A percentile compares a stretch with the other conserved stretches of the same genome.
phyloP scores from a whole-genome alignment of 2,888 invertebrate genomes.

The Odontomyia ornata region DNA sequence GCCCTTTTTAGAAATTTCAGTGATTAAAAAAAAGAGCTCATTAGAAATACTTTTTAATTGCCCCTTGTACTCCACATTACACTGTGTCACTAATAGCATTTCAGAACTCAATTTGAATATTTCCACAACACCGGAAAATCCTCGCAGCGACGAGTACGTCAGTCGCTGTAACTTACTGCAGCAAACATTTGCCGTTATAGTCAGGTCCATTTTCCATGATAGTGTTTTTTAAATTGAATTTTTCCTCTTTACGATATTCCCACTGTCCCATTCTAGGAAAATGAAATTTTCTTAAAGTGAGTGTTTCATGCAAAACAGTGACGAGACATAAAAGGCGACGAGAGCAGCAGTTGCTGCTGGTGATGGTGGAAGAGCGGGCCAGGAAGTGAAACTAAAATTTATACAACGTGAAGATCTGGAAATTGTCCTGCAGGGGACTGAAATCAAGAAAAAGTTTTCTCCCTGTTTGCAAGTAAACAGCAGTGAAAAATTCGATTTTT shows the following conservation, averaged over 20 bases:
- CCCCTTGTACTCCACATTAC: background rate
- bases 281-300: conserved; percentile 14
- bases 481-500: background rate
- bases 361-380: background rate
- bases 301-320: background rate
- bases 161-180: background rate
- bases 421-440: background rate
- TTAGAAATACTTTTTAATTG: conserved; percentile 20
- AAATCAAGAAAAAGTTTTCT: conserved; percentile 18
- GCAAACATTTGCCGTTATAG: background rate
- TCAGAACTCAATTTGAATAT: background rate
- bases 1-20: background rate
- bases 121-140: background rate
- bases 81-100: background rate
- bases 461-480: background rate
- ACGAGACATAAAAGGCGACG: background rate
- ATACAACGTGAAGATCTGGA: background rate
- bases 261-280: background rate
- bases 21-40: background rate
- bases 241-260: background rate
- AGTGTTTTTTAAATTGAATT: conserved; percentile 18
- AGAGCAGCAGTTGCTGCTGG: background rate
- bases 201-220: conserved; percentile 10
- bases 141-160: background rate
- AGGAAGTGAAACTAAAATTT: background rate